phyloP scores from a whole-genome alignment of 1,140 invertebrate genomes.

The Drosophila orena region DNA sequence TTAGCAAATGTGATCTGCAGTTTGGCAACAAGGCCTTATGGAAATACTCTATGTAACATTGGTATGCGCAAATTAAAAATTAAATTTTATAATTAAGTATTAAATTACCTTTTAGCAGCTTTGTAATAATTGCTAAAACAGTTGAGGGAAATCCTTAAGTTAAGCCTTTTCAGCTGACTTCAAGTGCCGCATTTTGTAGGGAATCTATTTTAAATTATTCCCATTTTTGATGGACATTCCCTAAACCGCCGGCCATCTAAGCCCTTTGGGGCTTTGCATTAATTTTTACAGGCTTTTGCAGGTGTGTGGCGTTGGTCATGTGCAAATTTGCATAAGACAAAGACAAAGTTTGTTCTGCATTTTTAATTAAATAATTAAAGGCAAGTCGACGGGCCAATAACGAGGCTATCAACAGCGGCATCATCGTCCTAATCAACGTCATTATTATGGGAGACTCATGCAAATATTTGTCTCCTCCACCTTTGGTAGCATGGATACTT shows the following conservation, averaged over 20 bases:
- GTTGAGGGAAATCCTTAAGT: not conserved
- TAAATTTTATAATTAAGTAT: too few species aligned
- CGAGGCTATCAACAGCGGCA: slow-evolving; percentile 73
- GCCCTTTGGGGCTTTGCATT: slow-evolving; percentile 46
- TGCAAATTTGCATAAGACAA: slow-evolving; percentile 72
- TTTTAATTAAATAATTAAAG: slow-evolving; percentile 84
- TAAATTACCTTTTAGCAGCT: too few species aligned
- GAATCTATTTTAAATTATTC: not conserved
- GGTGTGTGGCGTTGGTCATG: slow-evolving; percentile 57
- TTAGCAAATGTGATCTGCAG: slow-evolving; percentile 14
- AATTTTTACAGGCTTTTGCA: slow-evolving; percentile 45
- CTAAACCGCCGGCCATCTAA: slow-evolving; percentile 35
- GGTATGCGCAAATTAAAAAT: too few species aligned
- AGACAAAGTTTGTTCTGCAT: slow-evolving; percentile 56
- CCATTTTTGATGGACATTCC: slow-evolving; percentile 28
- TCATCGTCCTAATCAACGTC: slow-evolving; percentile 70
- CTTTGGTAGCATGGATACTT: not conserved
- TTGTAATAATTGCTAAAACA: not conserved
- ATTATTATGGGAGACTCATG: slow-evolving; percentile 52
- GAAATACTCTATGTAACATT: slow-evolving; percentile 14
- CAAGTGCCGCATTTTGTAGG: not conserved
- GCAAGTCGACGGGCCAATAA: slow-evolving; percentile 68
- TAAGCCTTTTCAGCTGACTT: not conserved
- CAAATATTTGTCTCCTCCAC: slow-evolving; percentile 71
- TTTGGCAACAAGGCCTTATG: not conserved